Percentiles rank a stretch among this genome's conserved stretches.
phyloP scores from a whole-genome alignment of 2,797 vertebrate species.

The Buphagus erythrorhynchus region DNA sequence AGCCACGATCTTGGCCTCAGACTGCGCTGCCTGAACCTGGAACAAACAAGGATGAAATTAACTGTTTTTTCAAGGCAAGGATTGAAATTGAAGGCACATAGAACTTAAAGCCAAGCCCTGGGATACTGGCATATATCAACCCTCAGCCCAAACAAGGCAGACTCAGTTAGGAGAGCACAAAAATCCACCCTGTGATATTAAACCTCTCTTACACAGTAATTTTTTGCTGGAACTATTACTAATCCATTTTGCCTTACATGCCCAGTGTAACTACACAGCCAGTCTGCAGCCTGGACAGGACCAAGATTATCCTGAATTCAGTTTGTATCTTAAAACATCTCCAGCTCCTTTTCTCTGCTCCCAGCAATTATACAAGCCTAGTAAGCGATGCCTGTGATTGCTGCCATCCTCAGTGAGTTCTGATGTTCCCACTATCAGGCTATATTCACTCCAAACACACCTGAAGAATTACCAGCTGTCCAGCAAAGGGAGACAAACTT shows the following conservation, averaged over 20 bases:
- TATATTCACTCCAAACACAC: not conserved
- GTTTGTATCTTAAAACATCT: not conserved
- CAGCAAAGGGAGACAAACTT: not conserved
- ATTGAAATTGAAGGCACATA: accelerated
- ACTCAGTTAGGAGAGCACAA: not conserved
- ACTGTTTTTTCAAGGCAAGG: not conserved
- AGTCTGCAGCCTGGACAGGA: not conserved
- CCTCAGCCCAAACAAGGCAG: not conserved
- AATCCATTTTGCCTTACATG: accelerated
- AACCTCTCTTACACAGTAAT: not conserved
- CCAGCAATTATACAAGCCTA: not conserved
- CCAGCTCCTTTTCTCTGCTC: not conserved
- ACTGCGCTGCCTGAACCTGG: slow-evolving; percentile 91
- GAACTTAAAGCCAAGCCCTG: not conserved
- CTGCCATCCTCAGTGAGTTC: not conserved
- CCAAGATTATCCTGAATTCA: not conserved
- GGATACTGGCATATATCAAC: not conserved
- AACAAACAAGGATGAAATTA: not conserved
- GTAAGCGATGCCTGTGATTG: accelerated
- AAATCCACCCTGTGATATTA: not conserved
- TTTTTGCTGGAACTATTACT: not conserved
- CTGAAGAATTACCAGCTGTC: not conserved
- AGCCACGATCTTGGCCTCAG: slow-evolving; percentile 92
- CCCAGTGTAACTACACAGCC: not conserved
- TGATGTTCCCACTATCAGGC: not conserved